Conservation (phyloP, 30 jellyfish, hydroid and myxozoan species). For the Cassiopea andromeda region DNA sequence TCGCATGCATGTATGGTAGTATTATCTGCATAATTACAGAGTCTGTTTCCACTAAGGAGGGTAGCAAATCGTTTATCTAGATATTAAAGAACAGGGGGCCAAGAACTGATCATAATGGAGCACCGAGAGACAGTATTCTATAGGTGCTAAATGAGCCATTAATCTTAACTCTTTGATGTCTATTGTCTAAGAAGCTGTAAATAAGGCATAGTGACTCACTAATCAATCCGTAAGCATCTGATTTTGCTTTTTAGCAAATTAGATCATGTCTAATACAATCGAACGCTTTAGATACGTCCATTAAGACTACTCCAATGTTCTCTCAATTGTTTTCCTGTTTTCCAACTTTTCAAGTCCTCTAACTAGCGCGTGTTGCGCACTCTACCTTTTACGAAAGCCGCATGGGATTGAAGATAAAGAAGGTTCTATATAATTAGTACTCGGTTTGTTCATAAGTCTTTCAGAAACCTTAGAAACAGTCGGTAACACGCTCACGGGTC, state of each 20-base stretch:
- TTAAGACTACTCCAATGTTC: slow-evolving; percentile 39
- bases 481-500: too few relatives aligned
- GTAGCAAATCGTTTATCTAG: slow-evolving; percentile 41
- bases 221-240: slow-evolving; percentile 57
- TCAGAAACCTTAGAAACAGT: too few relatives aligned
- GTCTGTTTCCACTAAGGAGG: slow-evolving; percentile 31
- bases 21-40: slow-evolving; percentile 68
- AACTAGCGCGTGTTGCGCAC: too few relatives aligned
- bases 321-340: slow-evolving; percentile 11
- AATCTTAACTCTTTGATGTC: slow-evolving; percentile 63
- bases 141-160: slow-evolving; percentile 49
- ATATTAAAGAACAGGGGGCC: slow-evolving; percentile 53
- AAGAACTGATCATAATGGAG: slow-evolving; percentile 38
- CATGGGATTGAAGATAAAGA: too few relatives aligned
- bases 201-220: slow-evolving; percentile 37
- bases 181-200: slow-evolving; percentile 49
- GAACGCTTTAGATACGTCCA: background rate
- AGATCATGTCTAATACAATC: too few relatives aligned
- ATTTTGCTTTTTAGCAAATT: slow-evolving; percentile 48
- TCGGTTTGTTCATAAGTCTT: too few relatives aligned
- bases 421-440: too few relatives aligned
- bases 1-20: slow-evolving; percentile 39
- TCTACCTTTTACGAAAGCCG: too few relatives aligned
- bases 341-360: too few relatives aligned
- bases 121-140: slow-evolving; percentile 23